Evolutionary conservation across 2,797 vertebrate genomes (phyloP).

Genomic region (Linurgus olivaceus): DNA sequence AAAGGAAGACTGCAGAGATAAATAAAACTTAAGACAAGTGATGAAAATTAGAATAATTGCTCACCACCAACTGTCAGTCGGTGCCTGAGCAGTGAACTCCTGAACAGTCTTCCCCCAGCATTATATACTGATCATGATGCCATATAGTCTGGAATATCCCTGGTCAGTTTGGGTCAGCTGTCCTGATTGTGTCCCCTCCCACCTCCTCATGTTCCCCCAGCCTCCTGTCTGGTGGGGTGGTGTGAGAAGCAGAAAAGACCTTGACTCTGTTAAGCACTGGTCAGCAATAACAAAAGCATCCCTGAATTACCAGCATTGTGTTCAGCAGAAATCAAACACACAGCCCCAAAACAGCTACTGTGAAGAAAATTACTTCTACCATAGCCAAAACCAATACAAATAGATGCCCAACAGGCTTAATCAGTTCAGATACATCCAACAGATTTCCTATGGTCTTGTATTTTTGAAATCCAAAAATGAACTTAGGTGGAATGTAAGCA

Average conservation of each 20-base stretch:
- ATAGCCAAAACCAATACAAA: background rate
- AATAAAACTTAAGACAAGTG: background rate
- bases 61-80: background rate
- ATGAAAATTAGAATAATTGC: background rate
- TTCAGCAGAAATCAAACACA: background rate
- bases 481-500: background rate
- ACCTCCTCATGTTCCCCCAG: background rate
- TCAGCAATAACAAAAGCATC: background rate
- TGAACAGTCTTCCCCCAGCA: rapidly evolving
- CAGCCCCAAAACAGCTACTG: background rate
- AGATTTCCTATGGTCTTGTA: background rate
- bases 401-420: background rate
- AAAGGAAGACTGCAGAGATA: background rate
- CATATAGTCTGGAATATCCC: background rate
- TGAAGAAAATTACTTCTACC: background rate
- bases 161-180: background rate
- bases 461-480: background rate
- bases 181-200: background rate
- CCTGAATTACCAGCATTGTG: background rate
- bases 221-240: background rate
- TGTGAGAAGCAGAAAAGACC: background rate
- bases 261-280: background rate
- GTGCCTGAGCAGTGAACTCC: background rate
- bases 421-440: background rate
- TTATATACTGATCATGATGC: background rate